Evolutionary conservation across 2,113 vertebrate species (phyloP).

Genomic region (Phalacrocorax brasilianus): DNA sequence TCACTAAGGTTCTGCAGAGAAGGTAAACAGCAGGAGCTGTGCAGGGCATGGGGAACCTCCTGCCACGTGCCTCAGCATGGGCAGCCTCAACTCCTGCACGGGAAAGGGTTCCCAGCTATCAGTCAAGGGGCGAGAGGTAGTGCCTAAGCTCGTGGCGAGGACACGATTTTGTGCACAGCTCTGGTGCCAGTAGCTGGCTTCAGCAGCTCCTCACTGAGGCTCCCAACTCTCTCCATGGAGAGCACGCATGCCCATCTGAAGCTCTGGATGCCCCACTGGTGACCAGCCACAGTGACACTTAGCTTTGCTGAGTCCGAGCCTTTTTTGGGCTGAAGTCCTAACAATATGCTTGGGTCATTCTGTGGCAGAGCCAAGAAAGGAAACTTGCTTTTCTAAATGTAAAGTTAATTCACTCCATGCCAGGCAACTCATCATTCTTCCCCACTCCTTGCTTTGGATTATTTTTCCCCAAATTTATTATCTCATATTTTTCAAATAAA

Average conservation of each 20-base stretch:
- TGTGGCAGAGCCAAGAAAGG: neutral
- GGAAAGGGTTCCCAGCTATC: neutral
- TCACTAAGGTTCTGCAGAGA: neutral
- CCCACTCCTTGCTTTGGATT: neutral
- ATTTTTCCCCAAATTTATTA: neutral
- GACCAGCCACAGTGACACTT: neutral
- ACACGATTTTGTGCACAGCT: neutral
- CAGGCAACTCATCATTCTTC: neutral
- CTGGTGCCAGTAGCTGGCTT: neutral
- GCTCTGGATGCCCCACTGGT: neutral
- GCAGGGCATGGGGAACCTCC: fast-evolving
- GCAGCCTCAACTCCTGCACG: fast-evolving
- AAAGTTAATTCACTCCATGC: neutral
- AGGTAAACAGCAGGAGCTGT: fast-evolving
- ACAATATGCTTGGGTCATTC: neutral
- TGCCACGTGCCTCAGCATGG: fast-evolving
- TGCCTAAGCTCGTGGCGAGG: neutral
- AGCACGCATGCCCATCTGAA: neutral
- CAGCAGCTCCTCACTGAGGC: neutral
- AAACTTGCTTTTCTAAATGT: neutral
- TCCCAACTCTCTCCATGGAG: neutral
- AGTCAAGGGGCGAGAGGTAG: neutral
- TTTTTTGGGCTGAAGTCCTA: neutral
- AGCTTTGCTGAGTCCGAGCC: neutral
- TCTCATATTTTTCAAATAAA: neutral